phyloP scores from a whole-genome alignment of 2,888 invertebrate genomes.

The Platyscelio sp. region DNA sequence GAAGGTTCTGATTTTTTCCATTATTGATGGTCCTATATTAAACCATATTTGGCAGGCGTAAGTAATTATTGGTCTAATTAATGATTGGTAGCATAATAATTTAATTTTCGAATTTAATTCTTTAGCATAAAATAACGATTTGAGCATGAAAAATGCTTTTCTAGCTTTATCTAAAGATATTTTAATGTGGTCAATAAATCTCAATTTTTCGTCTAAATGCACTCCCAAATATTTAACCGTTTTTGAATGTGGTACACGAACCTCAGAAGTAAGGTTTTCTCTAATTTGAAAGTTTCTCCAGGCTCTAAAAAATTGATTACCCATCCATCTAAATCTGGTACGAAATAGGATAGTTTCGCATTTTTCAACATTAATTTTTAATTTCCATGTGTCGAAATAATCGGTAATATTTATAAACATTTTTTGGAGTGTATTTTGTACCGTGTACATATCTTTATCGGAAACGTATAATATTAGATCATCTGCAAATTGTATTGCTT shows the following conservation, averaged over 20 bases:
- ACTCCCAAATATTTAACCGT: slow-evolving; percentile 3
- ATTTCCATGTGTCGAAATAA: slow-evolving; percentile 56
- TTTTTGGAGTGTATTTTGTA: neutral
- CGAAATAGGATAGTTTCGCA: slow-evolving; percentile 69
- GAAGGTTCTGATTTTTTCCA: slow-evolving; percentile 58
- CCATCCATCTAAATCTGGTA: no score
- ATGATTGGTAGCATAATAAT: neutral
- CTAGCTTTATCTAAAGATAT: neutral
- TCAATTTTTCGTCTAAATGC: neutral
- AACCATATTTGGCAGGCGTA: slow-evolving; percentile 58
- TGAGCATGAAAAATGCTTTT: no score
- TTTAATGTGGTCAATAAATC: neutral
- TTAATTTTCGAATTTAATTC: neutral
- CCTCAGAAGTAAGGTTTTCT: neutral
- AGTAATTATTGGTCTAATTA: slow-evolving; percentile 54
- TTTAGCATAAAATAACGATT: neutral
- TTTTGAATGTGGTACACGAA: neutral
- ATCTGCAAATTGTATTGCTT: neutral
- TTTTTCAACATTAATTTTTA: slow-evolving; percentile 58
- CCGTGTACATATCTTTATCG: neutral
- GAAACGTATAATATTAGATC: neutral
- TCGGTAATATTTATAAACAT: neutral
- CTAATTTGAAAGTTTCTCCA: slow-evolving; percentile 28
- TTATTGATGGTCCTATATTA: slow-evolving; percentile 48
- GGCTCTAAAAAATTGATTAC: no score